Conservation (phyloP, 2,113 vertebrate species). For the Gallinago paraguaiae region DNA sequence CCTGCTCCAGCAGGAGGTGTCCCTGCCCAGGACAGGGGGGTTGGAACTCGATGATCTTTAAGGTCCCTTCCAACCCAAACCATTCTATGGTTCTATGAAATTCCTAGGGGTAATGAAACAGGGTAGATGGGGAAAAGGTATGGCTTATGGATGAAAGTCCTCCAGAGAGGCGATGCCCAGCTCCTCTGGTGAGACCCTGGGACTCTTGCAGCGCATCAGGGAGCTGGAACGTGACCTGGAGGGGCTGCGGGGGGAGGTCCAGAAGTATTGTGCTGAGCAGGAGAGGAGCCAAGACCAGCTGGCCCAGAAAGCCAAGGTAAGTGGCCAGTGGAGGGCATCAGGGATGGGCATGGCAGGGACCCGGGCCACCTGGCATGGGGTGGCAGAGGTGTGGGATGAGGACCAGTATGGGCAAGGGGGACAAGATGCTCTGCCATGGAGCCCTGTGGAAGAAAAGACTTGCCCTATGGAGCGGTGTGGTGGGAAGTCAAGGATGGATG, state of each 20-base stretch:
- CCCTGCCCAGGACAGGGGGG: no score
- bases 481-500: neutral
- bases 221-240: constrained; percentile 54
- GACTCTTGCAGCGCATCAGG: constrained; percentile 39
- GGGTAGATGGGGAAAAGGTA: neutral
- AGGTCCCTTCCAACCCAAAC: no score
- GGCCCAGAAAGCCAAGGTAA: constrained; percentile 60
- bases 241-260: constrained; percentile 21
- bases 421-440: accelerated
- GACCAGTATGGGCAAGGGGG: neutral
- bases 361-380: no score
- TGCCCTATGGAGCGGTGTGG: no score
- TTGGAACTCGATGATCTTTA: no score
- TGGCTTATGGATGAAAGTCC: accelerated
- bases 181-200: neutral
- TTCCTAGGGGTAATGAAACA: neutral
- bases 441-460: neutral
- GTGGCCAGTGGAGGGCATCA: accelerated
- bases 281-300: constrained; percentile 20
- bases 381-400: accelerated
- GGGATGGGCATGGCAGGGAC: neutral
- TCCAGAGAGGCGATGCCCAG: neutral
- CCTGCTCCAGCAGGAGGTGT: no score
- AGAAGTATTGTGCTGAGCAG: neutral
- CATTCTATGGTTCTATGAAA: neutral